phyloP scores from a whole-genome alignment of 2,113 vertebrate genomes.

The Tragelaphus scriptus region DNA sequence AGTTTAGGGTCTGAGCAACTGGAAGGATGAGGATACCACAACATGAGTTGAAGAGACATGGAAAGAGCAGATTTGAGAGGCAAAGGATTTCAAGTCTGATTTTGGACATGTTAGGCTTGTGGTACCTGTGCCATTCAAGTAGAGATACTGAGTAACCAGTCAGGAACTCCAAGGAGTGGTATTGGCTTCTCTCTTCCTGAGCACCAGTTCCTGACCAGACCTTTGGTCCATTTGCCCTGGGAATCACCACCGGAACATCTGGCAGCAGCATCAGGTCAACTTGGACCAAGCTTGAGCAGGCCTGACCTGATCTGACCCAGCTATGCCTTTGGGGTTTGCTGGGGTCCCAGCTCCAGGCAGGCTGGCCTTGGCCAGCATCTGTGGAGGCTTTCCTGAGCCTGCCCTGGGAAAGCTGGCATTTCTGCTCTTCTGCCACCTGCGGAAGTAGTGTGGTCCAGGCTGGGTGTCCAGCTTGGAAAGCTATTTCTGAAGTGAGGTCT shows the following conservation, averaged over 20 bases:
- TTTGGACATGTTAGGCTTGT: fast-evolving
- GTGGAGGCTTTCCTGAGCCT: neutral
- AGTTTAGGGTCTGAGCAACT: neutral
- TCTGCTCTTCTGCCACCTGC: neutral
- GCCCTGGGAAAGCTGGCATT: neutral
- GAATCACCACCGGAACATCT: neutral
- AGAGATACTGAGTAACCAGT: neutral
- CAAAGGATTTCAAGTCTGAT: neutral
- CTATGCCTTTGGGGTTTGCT: neutral
- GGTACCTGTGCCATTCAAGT: neutral
- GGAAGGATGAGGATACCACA: neutral
- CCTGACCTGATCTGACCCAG: neutral
- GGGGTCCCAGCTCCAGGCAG: neutral
- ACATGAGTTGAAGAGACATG: too few relatives aligned
- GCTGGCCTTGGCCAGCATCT: neutral
- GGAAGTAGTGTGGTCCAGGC: neutral
- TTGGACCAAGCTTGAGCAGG: neutral
- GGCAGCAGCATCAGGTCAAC: neutral
- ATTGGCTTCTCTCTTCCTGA: neutral
- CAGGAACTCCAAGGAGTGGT: neutral
- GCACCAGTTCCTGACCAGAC: neutral
- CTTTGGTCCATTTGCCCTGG: neutral
- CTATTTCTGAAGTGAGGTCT: neutral
- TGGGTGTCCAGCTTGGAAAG: neutral
- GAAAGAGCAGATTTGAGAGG: neutral